Evolutionary conservation across 2,113 vertebrate genomes (phyloP), one percentile per base, ranked within the genome.

Genomic region (western clawed frog (Xenopus tropicalis)): DNA sequence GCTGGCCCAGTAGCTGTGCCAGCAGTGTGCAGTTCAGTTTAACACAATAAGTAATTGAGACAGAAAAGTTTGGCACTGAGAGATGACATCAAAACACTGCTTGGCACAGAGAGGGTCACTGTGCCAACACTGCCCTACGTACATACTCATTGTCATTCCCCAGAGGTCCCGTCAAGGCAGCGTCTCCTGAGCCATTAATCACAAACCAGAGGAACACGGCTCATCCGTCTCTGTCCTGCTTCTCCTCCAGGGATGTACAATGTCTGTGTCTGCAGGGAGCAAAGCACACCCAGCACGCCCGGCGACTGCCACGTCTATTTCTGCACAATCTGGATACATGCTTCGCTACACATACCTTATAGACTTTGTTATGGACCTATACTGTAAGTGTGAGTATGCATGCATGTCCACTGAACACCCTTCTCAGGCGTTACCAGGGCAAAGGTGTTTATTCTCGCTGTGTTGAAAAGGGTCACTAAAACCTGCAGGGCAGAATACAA

Each of bases 221-320:
- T 74, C 72, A 74, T 74, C 72, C 62, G 61, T 74, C 72, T 74
- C 65, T 74, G 72, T 69, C 72, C 72, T 68, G 24, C 56, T 44
- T 69, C 72, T 74, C 72, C 72, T 74, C 72, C 72, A 74, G 72
- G 65, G 72, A 74, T 65, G 29, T 51, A 68, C 42, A 52, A 65
- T 69, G 72, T 68, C 72, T 74, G 72, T 69, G 65, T 74, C 72
- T 74, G 59, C 10, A 51, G 65, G 72, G 72, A 69, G 25, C 66
- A 23, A 17, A 19, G 65, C 22, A 69, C 72, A 74, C 14, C 42
- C 19, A 37, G 56, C 19, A 61, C 19, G 29, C 46, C 61, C 44
- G 57, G 65, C 68, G 65, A 74, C 56, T 65, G 21, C 37, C 44
- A 16, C 37, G 56, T 72, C 61, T 42, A 57, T 43, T 10, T 16